Percentiles rank a stretch among this genome's conserved stretches.
phyloP scores from a whole-genome alignment of 37 sponge, comb jelly and placozoan species.

The Amphimedon queenslandica region DNA sequence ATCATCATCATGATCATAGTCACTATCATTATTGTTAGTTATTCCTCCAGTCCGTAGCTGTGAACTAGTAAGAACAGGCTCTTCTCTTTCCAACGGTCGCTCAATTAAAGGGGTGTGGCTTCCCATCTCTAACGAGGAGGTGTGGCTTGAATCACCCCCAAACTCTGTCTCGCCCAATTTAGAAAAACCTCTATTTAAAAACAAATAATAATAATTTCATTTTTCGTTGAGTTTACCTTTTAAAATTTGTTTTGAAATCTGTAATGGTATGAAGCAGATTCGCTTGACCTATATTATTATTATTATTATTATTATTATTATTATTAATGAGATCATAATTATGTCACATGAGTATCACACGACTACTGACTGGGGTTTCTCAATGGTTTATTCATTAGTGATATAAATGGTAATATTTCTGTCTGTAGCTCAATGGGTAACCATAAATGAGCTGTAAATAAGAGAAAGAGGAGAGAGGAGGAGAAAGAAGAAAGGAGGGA shows the following conservation, averaged over 20 bases:
- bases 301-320: too few species aligned
- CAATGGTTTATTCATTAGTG: slow-evolving; percentile 45
- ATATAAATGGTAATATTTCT: slow-evolving; percentile 58
- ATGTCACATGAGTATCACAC: not conserved
- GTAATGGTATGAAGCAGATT: not conserved
- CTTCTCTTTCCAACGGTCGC: too few species aligned
- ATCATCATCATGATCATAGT: slow-evolving; percentile 9
- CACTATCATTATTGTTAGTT: too few species aligned
- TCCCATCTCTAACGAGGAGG: too few species aligned
- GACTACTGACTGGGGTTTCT: slow-evolving; percentile 49
- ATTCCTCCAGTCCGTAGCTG: not conserved
- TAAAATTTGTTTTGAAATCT: not conserved
- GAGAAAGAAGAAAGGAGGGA: not conserved
- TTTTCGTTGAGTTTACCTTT: not conserved
- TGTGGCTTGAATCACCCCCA: not conserved
- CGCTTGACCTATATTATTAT: slow-evolving; percentile 2
- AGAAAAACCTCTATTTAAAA: not conserved
- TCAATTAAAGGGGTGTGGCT: too few species aligned
- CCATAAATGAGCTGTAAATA: slow-evolving; percentile 61
- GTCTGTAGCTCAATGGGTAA: slow-evolving; percentile 67
- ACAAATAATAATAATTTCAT: not conserved
- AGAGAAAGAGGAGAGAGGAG: not conserved
- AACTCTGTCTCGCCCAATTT: not conserved
- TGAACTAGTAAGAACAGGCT: too few species aligned
- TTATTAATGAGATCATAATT: too few species aligned